phyloP scores from a whole-genome alignment of 1,140 invertebrate species.

The Delia radicum region DNA sequence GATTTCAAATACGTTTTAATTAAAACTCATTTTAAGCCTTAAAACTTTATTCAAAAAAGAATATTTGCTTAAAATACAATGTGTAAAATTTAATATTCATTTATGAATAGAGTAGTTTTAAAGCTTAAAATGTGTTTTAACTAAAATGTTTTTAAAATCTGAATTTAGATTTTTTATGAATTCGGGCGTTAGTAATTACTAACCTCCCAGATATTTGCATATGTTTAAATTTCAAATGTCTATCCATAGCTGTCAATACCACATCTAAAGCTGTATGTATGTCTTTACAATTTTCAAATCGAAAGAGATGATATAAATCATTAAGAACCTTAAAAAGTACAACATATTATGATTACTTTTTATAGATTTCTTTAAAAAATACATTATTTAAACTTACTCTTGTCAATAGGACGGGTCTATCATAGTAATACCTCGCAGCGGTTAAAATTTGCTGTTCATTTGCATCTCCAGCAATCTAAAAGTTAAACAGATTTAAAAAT shows the following conservation, averaged over 20 bases:
- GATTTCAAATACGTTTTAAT: too few relatives aligned
- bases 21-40: too few relatives aligned
- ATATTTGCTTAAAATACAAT: too few relatives aligned
- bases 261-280: conserved; percentile 72
- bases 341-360: background rate
- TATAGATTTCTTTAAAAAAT: background rate
- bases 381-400: conserved; percentile 57
- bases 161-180: too few relatives aligned
- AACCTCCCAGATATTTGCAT: conserved; percentile 92
- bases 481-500: background rate
- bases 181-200: too few relatives aligned
- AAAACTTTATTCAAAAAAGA: too few relatives aligned
- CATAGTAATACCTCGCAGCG: conserved; percentile 76
- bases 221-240: conserved; percentile 78
- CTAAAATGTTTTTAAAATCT: too few relatives aligned
- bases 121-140: too few relatives aligned
- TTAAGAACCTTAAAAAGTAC: conserved; percentile 71
- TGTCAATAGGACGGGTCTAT: conserved; percentile 75
- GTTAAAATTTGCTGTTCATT: conserved; percentile 87
- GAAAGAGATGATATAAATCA: conserved; percentile 88
- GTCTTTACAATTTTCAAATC: conserved; percentile 74
- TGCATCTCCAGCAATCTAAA: conserved; percentile 85
- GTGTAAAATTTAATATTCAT: too few relatives aligned
- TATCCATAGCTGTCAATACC: conserved; percentile 83
- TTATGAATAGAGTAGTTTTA: too few relatives aligned